Evolutionary conservation across 2,888 invertebrate species (phyloP).

Genomic region (Dendrolimus houi): DNA sequence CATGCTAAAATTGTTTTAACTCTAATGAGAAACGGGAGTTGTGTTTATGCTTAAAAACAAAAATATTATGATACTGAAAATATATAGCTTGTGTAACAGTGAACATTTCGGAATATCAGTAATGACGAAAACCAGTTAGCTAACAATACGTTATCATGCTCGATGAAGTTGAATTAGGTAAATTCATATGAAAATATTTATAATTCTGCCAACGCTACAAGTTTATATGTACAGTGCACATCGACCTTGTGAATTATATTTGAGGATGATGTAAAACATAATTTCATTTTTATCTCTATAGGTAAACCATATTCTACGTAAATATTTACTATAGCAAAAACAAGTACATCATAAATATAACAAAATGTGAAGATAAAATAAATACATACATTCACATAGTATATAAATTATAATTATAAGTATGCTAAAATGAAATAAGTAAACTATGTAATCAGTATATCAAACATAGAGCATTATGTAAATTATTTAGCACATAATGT

Average conservation of each 20-base stretch:
- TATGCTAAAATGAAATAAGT: not conserved
- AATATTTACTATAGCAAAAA: not conserved
- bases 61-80: not conserved
- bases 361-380: not conserved
- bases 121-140: not conserved
- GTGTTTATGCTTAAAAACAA: not conserved
- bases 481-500: not conserved
- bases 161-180: not conserved
- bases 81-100: not conserved
- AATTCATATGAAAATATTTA: not conserved
- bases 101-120: not conserved
- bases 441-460: not conserved
- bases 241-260: not conserved
- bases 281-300: not conserved
- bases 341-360: not conserved
- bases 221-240: not conserved
- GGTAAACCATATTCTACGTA: not conserved
- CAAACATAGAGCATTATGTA: not conserved
- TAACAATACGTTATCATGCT: not conserved
- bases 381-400: not conserved
- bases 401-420: not conserved
- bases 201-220: not conserved
- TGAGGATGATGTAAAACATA: not conserved
- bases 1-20: not conserved
- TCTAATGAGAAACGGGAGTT: not conserved